phyloP scores from a whole-genome alignment of 2,113 vertebrate species.

The Neogale vison region DNA sequence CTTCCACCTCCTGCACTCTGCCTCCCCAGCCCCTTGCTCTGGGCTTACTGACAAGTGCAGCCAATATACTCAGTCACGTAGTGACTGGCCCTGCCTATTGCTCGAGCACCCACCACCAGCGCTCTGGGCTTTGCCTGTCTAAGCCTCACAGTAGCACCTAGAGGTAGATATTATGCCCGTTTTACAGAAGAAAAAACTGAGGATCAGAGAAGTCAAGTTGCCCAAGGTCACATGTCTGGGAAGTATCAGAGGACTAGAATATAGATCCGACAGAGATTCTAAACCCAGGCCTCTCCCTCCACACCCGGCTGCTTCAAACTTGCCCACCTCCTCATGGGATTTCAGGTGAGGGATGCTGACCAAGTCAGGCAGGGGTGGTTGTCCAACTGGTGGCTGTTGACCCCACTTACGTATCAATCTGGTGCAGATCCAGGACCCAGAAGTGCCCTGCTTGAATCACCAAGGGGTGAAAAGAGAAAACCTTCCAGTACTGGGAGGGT shows the following conservation, averaged over 20 bases:
- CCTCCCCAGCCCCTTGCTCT: background rate
- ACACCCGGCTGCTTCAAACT: background rate
- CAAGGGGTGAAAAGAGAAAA: background rate
- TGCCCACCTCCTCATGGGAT: background rate
- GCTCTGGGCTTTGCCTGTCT: background rate
- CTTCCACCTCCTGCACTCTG: background rate
- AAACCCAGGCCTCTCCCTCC: background rate
- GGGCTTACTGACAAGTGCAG: background rate
- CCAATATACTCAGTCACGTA: rapidly evolving
- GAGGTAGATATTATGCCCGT: background rate
- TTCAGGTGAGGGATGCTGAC: background rate
- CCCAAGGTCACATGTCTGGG: background rate
- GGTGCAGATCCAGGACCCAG: background rate
- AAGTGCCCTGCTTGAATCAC: background rate
- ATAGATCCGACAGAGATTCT: background rate
- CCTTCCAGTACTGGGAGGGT: background rate
- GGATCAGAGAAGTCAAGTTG: background rate
- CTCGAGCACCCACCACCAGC: background rate
- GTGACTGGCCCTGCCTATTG: background rate
- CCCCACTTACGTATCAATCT: background rate
- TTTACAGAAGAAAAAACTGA: background rate
- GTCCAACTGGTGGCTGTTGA: background rate
- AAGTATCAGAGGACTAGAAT: background rate
- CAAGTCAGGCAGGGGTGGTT: rapidly evolving
- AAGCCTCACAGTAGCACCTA: background rate